Base-by-base conservation (phyloP, 2,797 vertebrate species). In the Chromis chromis region DNA sequence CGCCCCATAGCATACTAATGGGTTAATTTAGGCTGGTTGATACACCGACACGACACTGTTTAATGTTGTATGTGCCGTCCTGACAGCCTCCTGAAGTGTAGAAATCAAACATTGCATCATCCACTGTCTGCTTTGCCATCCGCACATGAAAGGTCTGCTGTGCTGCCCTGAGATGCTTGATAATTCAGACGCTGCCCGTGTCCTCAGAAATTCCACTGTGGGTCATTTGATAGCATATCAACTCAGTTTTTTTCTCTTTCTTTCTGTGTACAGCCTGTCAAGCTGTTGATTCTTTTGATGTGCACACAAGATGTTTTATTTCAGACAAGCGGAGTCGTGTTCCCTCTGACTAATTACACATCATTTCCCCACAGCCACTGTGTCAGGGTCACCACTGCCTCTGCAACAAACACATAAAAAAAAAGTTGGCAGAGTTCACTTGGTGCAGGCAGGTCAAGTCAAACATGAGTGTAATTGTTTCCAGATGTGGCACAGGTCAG, bases 381-480 rank as follows among this genome's bases (percentile, higher is more conserved):
- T 95, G 94, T 94, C 93, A 91, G 87, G 86, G 90, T 92, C 90
- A 81, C 91, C 85, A 79, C 92, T 88, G 93, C 94, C 90, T 92
- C 93, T 82, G 90, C 90, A 94, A 92, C 94, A 95, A 94, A 95
- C 92, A 89, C 96, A 95, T 94, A 52, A 52, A 53, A 96, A 83
- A 80, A 82, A 87, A 80, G 65, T 77, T 76, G 96, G 93, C 94
- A 94, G 95, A 95, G 97, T 97, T 97, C 95, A 96, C 95, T 94
- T 95, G 93, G 96, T 94, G 95, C 86, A 92, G 91, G 95, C 95
- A 92, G 96, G 97, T 98, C 97, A 97, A 94, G 95, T 96, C 96
- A 97, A 91, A 98, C 96, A 91, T 86, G 94, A 93, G 90, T 91
- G 88, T 96, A 97, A 98, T 97, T 96, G 95, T 96, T 98, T 97